Evolutionary conservation across 2,797 vertebrate species (phyloP), one percentile per base, ranked within the genome.

Genomic region (Siniperca undulata): DNA sequence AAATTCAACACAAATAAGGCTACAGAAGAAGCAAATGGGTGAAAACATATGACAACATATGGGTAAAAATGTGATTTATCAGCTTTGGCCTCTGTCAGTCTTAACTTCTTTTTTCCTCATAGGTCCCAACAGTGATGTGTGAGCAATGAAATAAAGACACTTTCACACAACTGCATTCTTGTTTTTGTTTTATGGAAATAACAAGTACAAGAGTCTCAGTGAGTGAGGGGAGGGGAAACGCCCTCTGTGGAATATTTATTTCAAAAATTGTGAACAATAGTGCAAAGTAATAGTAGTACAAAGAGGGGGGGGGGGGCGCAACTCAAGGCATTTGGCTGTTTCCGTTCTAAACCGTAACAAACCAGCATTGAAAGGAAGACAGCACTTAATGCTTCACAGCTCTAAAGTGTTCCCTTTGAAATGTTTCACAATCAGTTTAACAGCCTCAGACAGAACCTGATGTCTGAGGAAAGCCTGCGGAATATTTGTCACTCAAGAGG

Each of bases 141-240:
- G 55, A 81, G 20, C 46, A 34, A 72, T 17, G 1, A 77, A 94
- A 93, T 93, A 92, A 94, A 92, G 59, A 74, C 40, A 48, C 8
- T 74, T 75, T 60, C 7, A 73, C 42, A 78, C 59, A 75, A 24
- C 22, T 74, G 1, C 38, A 61, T 3, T 30, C 14, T 56, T 20
- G 30, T 62, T 85, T 74, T 74, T 42, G 55, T 68, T 73, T 83
- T 27, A 42, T 82, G 30, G 1, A 78, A 86, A 77, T 16, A 44
- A 83, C 20, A 10, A 8, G n/a, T 1, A 50, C 36, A 74, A 0
- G 0, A 19, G 10, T 50, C 24, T 60, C 16, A 0, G 3, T 44
- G n/a, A 27, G 27, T 27, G 27, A 34, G n/a, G 60, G 7, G 3
- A 30, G 9, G 8, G n/a, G 2, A 24, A 50, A 79, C 60, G 1